Conservation (phyloP, 1,140 invertebrate species). For the Drosophila nikananu region DNA sequence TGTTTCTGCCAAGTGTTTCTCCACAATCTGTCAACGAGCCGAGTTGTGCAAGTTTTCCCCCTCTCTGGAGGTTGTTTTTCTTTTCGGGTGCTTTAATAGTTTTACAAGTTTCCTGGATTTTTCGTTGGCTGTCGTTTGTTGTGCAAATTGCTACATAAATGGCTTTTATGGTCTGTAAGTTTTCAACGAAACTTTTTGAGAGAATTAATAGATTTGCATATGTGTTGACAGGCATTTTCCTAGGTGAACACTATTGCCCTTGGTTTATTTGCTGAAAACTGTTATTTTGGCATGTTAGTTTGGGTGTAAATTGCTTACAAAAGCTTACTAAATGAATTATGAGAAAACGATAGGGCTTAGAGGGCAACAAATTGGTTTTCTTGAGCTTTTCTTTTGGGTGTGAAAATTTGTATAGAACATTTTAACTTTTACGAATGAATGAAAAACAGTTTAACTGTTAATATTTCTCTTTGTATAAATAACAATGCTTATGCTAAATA, state of each 20-base stretch:
- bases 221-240: constrained; percentile 13
- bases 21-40: constrained; percentile 63
- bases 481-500: neutral
- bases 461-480: neutral
- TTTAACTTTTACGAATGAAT: neutral
- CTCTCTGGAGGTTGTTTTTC: constrained; percentile 35
- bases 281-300: constrained; percentile 13
- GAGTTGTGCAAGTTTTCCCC: constrained; percentile 66
- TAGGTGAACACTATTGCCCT: constrained; percentile 17
- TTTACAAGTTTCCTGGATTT: constrained; percentile 43
- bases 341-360: neutral
- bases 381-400: neutral
- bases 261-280: constrained; percentile 6
- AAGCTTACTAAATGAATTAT: constrained; percentile 26
- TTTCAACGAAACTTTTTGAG: constrained; percentile 28
- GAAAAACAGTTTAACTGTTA: neutral
- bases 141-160: constrained; percentile 43
- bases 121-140: constrained; percentile 44
- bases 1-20: constrained; percentile 53
- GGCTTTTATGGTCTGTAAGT: constrained; percentile 46
- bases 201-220: constrained; percentile 52
- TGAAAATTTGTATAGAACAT: too few relatives aligned
- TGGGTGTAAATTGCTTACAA: constrained; percentile 11
- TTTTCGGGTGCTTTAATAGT: constrained; percentile 33
- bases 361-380: neutral